Percentiles rank a stretch among this genome's conserved stretches.
These are phyloP conservation scores for Blastomussa wellsi DNA, from an alignment of 92 coral and sea anemone genomes.

Conservation along the genomic window DNA sequence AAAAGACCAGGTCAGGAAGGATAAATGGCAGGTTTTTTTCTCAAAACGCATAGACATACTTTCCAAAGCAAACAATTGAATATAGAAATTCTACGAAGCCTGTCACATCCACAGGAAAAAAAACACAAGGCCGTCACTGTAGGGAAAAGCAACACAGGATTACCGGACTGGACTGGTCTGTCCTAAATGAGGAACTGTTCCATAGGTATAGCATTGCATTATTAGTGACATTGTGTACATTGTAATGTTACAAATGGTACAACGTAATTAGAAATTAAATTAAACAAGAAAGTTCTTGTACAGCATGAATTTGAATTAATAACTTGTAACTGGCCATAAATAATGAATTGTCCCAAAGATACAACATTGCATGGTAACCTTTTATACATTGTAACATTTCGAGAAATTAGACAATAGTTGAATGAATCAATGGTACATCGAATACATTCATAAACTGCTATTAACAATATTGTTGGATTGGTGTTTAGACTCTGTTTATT, in stretches of 20 bases:
- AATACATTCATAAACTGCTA: neutral
- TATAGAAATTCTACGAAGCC: neutral
- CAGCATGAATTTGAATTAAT: neutral
- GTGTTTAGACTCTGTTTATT: neutral
- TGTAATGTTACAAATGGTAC: neutral
- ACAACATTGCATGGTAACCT: too few relatives aligned
- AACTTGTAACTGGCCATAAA: neutral
- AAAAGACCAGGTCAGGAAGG: neutral
- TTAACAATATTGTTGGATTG: neutral
- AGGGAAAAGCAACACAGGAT: too few relatives aligned
- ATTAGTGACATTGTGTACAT: neutral
- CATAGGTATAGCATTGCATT: neutral
- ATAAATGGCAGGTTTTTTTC: too few relatives aligned
- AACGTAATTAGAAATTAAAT: neutral
- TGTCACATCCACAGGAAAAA: neutral
- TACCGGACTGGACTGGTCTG: neutral
- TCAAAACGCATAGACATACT: neutral
- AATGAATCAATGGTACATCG: neutral
- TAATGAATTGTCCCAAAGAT: too few relatives aligned
- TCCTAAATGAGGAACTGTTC: neutral
- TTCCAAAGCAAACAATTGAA: neutral
- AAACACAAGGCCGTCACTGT: too few relatives aligned
- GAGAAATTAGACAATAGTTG: too few relatives aligned
- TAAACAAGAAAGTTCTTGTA: neutral
- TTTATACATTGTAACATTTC: too few relatives aligned